These are phyloP conservation scores for Octodon degus DNA, from an alignment of 2,113 vertebrate species.

Conservation along the genomic window DNA sequence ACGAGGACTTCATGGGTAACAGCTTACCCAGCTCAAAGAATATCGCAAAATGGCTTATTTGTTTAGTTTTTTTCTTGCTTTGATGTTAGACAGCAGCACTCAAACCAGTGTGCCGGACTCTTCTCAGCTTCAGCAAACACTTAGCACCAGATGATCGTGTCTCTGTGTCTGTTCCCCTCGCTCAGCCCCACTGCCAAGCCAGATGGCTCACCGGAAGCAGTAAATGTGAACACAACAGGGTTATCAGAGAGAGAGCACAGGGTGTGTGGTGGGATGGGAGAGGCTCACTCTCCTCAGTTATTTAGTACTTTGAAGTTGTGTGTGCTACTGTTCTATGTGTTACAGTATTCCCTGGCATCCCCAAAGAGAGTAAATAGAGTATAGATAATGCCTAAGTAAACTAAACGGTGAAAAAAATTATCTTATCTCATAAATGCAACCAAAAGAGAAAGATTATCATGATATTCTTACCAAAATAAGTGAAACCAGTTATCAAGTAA, in stretches of 20 bases:
- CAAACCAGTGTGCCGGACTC: slow-evolving; percentile 63
- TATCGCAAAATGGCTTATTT: slow-evolving; percentile 61
- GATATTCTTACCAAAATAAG: background rate
- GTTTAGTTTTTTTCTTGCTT: slow-evolving; percentile 64
- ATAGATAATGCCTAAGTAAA: slow-evolving; percentile 72
- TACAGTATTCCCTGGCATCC: slow-evolving; percentile 77
- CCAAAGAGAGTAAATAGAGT: slow-evolving; percentile 67
- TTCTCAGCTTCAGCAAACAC: slow-evolving; percentile 41
- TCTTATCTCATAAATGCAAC: slow-evolving; percentile 7
- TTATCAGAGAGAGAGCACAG: background rate
- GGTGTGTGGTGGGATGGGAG: background rate
- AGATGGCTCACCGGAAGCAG: background rate
- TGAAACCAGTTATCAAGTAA: slow-evolving; percentile 26
- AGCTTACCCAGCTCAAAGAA: background rate
- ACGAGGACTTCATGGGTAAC: background rate
- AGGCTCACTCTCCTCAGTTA: background rate
- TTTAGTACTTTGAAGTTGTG: slow-evolving; percentile 72
- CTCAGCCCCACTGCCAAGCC: background rate
- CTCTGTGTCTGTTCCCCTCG: background rate
- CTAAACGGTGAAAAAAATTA: background rate
- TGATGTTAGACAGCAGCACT: slow-evolving; percentile 67
- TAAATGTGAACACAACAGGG: background rate
- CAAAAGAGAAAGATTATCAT: slow-evolving; percentile 40
- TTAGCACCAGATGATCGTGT: slow-evolving; percentile 64
- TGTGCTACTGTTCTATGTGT: slow-evolving; percentile 61